phyloP scores from a whole-genome alignment of 2,888 invertebrate genomes.

The Ptycholaimellus sp. region DNA sequence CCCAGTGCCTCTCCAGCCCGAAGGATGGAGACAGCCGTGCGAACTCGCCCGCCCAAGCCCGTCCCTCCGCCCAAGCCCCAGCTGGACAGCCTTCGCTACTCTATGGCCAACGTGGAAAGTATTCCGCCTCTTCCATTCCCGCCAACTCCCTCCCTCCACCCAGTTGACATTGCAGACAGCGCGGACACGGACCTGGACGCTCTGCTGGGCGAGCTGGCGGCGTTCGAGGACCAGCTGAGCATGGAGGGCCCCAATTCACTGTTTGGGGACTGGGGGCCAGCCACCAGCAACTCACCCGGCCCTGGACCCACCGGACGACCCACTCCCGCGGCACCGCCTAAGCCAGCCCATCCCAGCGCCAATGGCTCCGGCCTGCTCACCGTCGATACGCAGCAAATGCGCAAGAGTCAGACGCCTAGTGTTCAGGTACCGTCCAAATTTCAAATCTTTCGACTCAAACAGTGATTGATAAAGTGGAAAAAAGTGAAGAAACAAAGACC shows the following conservation, averaged over 20 bases:
- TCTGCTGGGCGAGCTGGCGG: constrained; percentile 76
- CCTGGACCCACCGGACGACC: no score
- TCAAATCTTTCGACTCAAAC: no score
- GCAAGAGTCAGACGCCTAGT: background rate
- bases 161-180: constrained; percentile 51
- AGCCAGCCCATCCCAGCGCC: no score
- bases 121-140: no score
- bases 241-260: constrained; percentile 17
- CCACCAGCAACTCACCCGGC: constrained; percentile 9
- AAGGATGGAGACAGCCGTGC: no score
- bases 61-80: constrained; percentile 35
- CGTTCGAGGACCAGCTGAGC: constrained; percentile 45
- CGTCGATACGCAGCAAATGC: background rate
- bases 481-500: no score
- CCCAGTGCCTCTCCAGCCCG: no score
- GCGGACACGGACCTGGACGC: constrained; percentile 89
- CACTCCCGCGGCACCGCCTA: no score
- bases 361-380: no score
- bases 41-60: constrained; percentile 11
- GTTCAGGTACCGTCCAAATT: background rate
- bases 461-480: no score
- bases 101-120: constrained; percentile 78
- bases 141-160: no score
- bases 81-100: constrained; percentile 69
- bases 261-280: no score